Evolutionary conservation across 2,113 vertebrate genomes (phyloP).

Genomic region (Arenaria interpres): DNA sequence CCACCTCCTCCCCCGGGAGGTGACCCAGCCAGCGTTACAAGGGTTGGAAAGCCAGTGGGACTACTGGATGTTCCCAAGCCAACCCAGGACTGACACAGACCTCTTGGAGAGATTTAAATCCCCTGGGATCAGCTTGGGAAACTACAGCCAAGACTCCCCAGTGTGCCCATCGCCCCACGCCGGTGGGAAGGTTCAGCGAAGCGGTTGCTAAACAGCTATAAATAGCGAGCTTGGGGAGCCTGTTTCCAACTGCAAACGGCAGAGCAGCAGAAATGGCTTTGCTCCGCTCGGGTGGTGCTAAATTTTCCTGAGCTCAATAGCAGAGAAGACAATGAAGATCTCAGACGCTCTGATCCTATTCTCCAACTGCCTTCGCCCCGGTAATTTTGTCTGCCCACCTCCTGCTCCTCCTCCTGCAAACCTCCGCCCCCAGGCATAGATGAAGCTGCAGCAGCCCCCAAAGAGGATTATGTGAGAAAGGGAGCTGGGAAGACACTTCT

Average conservation of each 20-base stretch:
- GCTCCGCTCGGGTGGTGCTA: background rate
- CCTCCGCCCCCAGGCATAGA: slow-evolving; percentile 43
- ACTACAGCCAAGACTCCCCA: background rate
- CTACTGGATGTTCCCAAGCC: background rate
- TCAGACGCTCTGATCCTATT: background rate
- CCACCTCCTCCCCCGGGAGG: background rate
- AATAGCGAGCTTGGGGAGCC: background rate
- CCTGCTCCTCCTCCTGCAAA: slow-evolving; percentile 61
- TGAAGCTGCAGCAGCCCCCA: slow-evolving; percentile 48
- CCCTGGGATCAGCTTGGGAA: background rate
- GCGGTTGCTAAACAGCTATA: background rate
- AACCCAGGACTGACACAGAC: background rate
- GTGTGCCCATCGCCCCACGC: rapidly evolving
- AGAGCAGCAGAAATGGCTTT: background rate
- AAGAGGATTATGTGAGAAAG: background rate
- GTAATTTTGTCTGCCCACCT: slow-evolving; percentile 48
- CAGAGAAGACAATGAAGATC: background rate
- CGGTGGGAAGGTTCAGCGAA: rapidly evolving
- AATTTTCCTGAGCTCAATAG: background rate
- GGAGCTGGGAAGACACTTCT: slow-evolving; percentile 25
- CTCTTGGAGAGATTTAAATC: background rate
- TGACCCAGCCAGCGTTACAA: background rate
- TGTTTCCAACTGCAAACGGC: background rate
- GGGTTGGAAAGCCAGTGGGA: background rate
- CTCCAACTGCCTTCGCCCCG: slow-evolving; percentile 18